A percentile compares a stretch with the other conserved stretches of the same genome.
These are phyloP conservation scores for Palloptera scutellata DNA, from an alignment of 2,888 invertebrate genomes.

Conservation along the genomic window DNA sequence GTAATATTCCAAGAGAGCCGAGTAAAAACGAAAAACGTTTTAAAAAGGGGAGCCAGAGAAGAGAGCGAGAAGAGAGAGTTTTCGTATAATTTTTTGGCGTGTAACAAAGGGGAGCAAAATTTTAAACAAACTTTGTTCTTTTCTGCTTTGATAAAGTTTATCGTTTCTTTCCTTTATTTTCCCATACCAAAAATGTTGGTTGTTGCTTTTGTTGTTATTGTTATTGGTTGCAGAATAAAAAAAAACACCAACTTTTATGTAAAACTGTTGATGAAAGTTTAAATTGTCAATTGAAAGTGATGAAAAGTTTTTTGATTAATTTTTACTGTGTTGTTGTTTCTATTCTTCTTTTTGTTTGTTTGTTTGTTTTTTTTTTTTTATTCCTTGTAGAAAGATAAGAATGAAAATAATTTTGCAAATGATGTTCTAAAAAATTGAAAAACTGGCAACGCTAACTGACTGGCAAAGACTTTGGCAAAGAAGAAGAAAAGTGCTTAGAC, in stretches of 20 bases:
- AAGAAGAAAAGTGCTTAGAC: too few relatives aligned
- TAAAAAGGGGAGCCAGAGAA: too few relatives aligned
- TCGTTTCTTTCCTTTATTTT: slow-evolving; percentile 17
- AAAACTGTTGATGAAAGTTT: slow-evolving; percentile 58
- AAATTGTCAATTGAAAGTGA: slow-evolving; percentile 63
- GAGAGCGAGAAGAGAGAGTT: slow-evolving; percentile 22
- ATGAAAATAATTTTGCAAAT: too few relatives aligned
- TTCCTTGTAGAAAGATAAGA: too few relatives aligned
- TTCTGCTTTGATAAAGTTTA: background rate
- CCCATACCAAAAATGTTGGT: slow-evolving; percentile 3
- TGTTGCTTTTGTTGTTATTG: slow-evolving; percentile 5
- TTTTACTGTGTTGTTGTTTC: slow-evolving; percentile 48
- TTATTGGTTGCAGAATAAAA: background rate
- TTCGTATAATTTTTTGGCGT: slow-evolving; percentile 19
- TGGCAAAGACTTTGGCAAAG: too few relatives aligned
- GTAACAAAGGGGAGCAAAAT: slow-evolving; percentile 27
- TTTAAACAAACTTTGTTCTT: slow-evolving; percentile 34
- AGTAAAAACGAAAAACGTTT: slow-evolving; percentile 2
- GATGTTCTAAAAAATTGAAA: too few relatives aligned
- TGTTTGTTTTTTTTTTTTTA: too few relatives aligned
- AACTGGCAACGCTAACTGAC: too few relatives aligned
- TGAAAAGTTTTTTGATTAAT: slow-evolving; percentile 62
- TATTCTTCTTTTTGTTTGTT: too few relatives aligned
- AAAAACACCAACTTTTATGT: slow-evolving; percentile 9
- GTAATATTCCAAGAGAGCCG: slow-evolving; percentile 27